Evolutionary conservation across 2,888 invertebrate genomes (phyloP), one percentile per base, ranked within the genome.

Genomic region (Mycalesis mineus): DNA sequence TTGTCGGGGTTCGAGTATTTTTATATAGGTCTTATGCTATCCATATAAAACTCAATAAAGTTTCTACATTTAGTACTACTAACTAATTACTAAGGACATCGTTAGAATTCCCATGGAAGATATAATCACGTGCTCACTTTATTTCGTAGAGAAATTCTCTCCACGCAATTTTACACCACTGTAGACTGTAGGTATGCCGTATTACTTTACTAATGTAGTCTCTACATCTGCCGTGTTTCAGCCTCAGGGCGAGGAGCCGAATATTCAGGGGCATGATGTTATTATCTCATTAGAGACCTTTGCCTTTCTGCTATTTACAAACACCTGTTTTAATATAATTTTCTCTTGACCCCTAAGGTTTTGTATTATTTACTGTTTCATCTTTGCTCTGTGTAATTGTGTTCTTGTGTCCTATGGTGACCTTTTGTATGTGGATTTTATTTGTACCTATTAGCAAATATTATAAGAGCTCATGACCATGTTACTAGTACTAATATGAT

Each of bases 121-220:
- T n/a, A 41, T 52, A 15, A 52, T 52, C 52, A 52, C 52, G 42
- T 33, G 33, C 22, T 41, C 22, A 52, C 42, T 33, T 33, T 42
- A 22, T 42, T 33, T 33, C 33, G 41, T 28, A n/a, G 41, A 42
- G 52, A 42, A 52, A 52, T 52, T 52, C 52, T 52, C 51, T 51
- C 36, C 36, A 14, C 37, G 49, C 37, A 49, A 49, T 49, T 49
- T 22, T 52, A 31, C 52, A 52, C 51, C 17, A 41, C 41, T 29
- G 52, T 42, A 42, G 17, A 41, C 41, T 29, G 52, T 42, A 42
- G 52, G 52, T 52, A 41, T 51, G 14, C 22, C 51, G 41, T 52
- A 51, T 51, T 40, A 51, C 51, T 51, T 51, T 15, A 51, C 51
- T 51, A 51, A 51, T 51, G 51, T 51, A 51, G 51, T 51, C 40